A percentile compares a stretch with the other conserved stretches of the same genome.
Evolutionary conservation across 2,888 invertebrate genomes (phyloP).

Genomic region (Drosophila conformis): DNA sequence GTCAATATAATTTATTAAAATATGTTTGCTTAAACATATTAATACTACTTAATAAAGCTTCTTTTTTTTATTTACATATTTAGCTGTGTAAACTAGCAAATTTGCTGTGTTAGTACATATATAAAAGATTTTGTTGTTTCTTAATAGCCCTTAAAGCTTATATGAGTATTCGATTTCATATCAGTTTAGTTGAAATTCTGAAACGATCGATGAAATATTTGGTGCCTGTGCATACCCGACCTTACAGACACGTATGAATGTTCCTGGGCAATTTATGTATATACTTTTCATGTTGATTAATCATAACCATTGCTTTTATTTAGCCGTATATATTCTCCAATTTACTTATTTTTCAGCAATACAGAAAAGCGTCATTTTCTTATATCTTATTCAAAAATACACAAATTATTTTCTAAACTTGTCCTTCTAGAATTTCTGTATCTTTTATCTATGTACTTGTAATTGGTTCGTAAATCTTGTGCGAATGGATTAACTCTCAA

Average conservation of each 20-base stretch:
- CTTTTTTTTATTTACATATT: constrained; percentile 13
- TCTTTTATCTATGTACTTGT: not conserved
- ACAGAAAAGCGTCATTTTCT: not conserved
- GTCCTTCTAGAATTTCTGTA: not conserved
- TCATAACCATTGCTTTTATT: not conserved
- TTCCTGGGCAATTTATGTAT: not conserved
- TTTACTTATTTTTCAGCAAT: not conserved
- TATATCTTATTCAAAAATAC: not conserved
- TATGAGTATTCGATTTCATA: constrained; percentile 15
- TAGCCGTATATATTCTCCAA: not conserved
- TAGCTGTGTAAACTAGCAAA: not conserved
- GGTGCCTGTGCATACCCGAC: not conserved
- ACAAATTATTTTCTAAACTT: not conserved
- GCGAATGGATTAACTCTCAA: not conserved
- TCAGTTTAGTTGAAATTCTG: not conserved
- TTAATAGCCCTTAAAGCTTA: not conserved
- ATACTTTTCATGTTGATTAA: not conserved
- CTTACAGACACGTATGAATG: not conserved
- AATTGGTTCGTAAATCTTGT: not conserved
- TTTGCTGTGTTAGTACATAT: not conserved
- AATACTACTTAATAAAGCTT: constrained; percentile 27
- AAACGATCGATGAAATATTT: not conserved
- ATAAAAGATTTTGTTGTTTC: not conserved
- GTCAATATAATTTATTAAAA: constrained; percentile 50
- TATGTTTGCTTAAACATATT: constrained; percentile 11